Conservation (phyloP, 1,140 invertebrate species). For the Lutraria rhynchaena region DNA sequence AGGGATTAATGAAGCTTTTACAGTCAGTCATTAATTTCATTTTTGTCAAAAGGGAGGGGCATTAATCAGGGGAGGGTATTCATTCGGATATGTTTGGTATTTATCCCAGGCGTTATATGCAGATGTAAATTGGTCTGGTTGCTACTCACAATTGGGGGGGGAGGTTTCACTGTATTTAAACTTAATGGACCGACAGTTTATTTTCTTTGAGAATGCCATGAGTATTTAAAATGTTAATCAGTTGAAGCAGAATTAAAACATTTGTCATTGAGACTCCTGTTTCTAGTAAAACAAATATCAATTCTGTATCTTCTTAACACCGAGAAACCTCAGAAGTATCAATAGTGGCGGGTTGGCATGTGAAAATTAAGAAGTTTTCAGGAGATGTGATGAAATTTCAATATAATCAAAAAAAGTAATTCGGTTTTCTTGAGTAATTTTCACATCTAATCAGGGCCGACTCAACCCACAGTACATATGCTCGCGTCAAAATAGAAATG, state of each 20-base stretch:
- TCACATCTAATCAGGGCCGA: conserved; percentile 35
- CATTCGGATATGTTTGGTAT: too few relatives aligned
- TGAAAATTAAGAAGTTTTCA: conserved; percentile 37
- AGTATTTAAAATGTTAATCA: conserved; percentile 40
- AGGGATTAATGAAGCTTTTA: too few relatives aligned
- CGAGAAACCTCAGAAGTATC: conserved; percentile 16
- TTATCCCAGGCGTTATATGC: too few relatives aligned
- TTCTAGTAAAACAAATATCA: conserved; percentile 41
- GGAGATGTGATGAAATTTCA: conserved; percentile 29
- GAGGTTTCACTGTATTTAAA: too few relatives aligned
- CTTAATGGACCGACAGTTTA: background rate
- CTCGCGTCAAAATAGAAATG: conserved; percentile 43
- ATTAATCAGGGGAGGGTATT: too few relatives aligned
- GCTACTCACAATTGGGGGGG: too few relatives aligned
- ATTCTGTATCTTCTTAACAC: conserved; percentile 29
- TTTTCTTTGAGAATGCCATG: background rate
- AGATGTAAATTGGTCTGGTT: too few relatives aligned
- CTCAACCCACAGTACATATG: conserved; percentile 28
- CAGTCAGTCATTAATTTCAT: too few relatives aligned
- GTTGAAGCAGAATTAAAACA: conserved; percentile 16
- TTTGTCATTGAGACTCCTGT: conserved; percentile 11
- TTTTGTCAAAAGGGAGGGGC: too few relatives aligned
- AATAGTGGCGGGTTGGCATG: conserved; percentile 7
- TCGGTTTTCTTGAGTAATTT: conserved; percentile 43
- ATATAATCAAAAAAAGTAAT: conserved; percentile 48